phyloP scores from a whole-genome alignment of 2,888 invertebrate genomes.

The Rhyacophila evoluta region DNA sequence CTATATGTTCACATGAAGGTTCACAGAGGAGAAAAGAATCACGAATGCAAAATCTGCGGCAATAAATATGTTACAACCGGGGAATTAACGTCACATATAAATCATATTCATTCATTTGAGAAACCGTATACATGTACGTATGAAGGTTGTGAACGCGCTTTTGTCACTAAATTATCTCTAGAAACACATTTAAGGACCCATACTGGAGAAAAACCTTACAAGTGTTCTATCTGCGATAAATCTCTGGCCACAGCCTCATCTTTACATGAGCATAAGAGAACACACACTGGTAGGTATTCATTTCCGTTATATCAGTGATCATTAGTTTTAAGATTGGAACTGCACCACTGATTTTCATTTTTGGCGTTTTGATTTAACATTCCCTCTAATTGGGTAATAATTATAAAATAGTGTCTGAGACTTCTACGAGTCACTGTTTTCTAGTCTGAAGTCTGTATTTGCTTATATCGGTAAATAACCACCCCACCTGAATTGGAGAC shows the following conservation, averaged over 20 bases:
- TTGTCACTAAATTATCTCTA: conserved; percentile 54
- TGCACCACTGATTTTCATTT: no score
- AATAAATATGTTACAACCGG: conserved; percentile 55
- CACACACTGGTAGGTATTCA: conserved; percentile 51
- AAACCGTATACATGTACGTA: conserved; percentile 54
- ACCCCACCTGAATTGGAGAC: no score
- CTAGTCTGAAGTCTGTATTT: no score
- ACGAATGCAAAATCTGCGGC: conserved; percentile 54
- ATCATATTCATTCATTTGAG: conserved; percentile 54
- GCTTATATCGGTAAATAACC: no score
- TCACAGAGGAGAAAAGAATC: conserved; percentile 55
- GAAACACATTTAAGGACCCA: conserved; percentile 54
- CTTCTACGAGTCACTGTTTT: no score
- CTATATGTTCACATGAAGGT: conserved; percentile 56
- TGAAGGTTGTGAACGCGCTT: conserved; percentile 53
- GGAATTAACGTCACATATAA: conserved; percentile 55
- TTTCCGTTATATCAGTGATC: no score
- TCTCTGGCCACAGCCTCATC: conserved; percentile 53
- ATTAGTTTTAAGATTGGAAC: no score
- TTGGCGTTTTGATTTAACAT: no score
- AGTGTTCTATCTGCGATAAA: conserved; percentile 53
- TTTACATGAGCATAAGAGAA: conserved; percentile 53
- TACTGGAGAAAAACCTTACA: conserved; percentile 54
- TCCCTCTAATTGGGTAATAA: no score
- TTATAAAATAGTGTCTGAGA: no score